Base-by-base conservation (phyloP, 1,140 invertebrate species). In the Polypedilum pembai region DNA sequence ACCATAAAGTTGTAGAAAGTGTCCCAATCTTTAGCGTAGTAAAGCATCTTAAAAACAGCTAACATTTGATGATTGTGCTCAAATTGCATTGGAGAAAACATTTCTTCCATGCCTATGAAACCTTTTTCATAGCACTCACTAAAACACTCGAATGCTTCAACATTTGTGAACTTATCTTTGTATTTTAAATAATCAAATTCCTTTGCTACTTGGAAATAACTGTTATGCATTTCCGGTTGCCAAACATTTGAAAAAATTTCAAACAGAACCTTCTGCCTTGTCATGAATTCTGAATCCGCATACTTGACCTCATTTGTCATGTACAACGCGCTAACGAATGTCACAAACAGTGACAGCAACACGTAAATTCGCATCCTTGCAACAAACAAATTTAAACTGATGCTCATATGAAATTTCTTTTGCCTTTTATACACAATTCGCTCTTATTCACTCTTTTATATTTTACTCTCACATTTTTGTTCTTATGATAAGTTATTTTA, bases 241-340 rank as follows among this genome's bases (percentile, higher is more conserved):
- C 85, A 84, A 1, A 90, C 82, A 76, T 89, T 86, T 73, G 88
- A 83, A 20, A 89, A 80, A n/a, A 92, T 83, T 74, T 86, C 84
- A 63, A 90, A 84, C 8, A 89, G 83, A 40, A 86, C 82, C 66
- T 85, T 84, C 82, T 91, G 89, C 75, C 85, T 88, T 8, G 82
- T 78, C 73, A 89, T 77, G 40, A 85, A 79, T 3, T 81, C 81
- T 74, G 85, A 83, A 76, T 86, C 82, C 63, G 83, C 86, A 21
- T 69, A 69, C 18, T 69, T 69, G 17, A 82, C 82, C 4, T 85
- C 82, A 18, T 79, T 77, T 12, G 80, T 78, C n/a, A 83, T 78
- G 24, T 33, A 72, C 81, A 82, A 74, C 81, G 81, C 0, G 79
- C 79, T 75, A 33, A 33, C 24, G 24, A 33, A 33, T 5, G 82